Base-by-base conservation (phyloP, 2,113 vertebrate genomes). In the Bagarius yarrelli region DNA sequence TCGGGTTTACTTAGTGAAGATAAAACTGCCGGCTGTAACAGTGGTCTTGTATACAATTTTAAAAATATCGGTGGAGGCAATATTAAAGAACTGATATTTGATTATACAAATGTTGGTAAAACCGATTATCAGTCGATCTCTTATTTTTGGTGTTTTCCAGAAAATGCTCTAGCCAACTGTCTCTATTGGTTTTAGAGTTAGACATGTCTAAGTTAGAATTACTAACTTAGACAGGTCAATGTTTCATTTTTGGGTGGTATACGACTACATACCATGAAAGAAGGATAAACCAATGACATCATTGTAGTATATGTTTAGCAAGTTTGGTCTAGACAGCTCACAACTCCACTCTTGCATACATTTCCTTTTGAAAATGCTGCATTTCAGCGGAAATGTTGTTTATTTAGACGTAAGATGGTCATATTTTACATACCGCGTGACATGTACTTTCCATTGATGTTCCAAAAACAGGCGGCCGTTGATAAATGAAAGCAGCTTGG, bases 251-350 rank as follows among this genome's bases (percentile, higher is more conserved):
- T 85, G 67, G 82, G 83, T 55, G 56, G 83, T 59, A 79, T 77
- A 74, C 80, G 55, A 66, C 60, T 83, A 83, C 87, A 84, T 81
- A 84, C 44, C 80, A 66, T 32, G 9, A 72, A 75, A 81, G 44
- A 56, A 59, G 40, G 14, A 52, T 19, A 55, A 15, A 3, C 36
- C 23, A 47, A 71, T 71, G 44, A 52, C 11, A 52, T 52, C 32
- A 40, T 67, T 25, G 52, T 72, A 77, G 82, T 12, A 50, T 61
- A 80, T 83, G 69, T 79, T 76, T 74, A 66, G 76, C 84, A 81
- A 84, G 86, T 87, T 89, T 83, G 14, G 32, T 78, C 53, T 40
- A 81, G 50, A 77, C 67, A 75, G 32, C 55, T 40, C 27, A 36
- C 19, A 8, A 4, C 12, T 3, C 13, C 70, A 69, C 70, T 53